These are phyloP conservation scores for Vultur gryphus DNA, from an alignment of 2,797 vertebrate species.

Conservation along the genomic window DNA sequence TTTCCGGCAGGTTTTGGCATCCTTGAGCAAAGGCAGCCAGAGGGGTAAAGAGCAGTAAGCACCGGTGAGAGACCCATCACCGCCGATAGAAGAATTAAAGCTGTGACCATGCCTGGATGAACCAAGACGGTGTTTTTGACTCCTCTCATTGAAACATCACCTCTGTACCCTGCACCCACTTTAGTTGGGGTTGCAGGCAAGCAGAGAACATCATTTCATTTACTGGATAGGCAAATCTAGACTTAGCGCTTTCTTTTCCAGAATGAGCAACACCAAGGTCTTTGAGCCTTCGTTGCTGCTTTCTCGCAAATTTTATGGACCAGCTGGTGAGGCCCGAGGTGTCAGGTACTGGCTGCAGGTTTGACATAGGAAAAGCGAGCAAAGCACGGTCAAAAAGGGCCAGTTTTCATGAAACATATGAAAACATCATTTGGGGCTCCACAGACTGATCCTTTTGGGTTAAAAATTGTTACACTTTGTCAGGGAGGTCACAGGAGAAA, in stretches of 20 bases:
- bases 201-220: background rate
- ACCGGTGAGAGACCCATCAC: background rate
- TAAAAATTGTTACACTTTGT: background rate
- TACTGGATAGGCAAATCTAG: background rate
- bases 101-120: background rate
- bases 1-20: background rate
- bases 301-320: background rate
- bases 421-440: background rate
- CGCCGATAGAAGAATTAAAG: rapidly evolving
- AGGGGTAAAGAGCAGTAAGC: background rate
- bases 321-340: background rate
- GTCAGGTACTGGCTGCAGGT: background rate
- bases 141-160: background rate
- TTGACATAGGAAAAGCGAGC: background rate
- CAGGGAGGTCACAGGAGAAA: background rate
- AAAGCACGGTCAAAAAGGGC: background rate
- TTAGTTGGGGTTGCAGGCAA: background rate
- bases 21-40: background rate
- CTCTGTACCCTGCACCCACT: background rate
- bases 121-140: background rate
- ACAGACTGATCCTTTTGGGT: background rate
- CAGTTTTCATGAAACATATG: background rate
- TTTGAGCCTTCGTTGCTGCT: background rate
- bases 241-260: background rate
- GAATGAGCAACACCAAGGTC: background rate